Percentiles rank a stretch among this genome's conserved stretches.
Evolutionary conservation across 2,797 vertebrate species (phyloP).

Genomic region (Carduelis carduelis): DNA sequence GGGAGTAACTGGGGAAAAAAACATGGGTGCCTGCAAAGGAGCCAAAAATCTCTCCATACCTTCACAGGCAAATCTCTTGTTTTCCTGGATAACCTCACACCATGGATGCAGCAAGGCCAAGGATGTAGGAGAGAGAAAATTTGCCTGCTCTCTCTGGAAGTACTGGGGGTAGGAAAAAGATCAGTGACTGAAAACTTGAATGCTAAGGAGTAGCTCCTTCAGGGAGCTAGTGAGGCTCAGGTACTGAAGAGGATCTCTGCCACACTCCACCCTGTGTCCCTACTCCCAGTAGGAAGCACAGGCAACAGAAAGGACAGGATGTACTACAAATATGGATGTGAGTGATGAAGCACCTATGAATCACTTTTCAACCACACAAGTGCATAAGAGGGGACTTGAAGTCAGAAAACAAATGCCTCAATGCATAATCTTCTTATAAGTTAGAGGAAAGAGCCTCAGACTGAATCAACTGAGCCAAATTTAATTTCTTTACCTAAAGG

Average conservation of each 20-base stretch:
- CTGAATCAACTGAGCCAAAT: background rate
- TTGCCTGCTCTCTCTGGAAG: background rate
- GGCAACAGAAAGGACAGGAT: background rate
- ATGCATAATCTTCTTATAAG: background rate
- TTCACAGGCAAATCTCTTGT: background rate
- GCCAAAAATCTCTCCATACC: background rate
- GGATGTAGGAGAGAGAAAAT: background rate
- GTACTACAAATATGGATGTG: fast-evolving
- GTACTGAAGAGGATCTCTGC: background rate
- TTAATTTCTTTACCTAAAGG: background rate
- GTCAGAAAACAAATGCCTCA: background rate
- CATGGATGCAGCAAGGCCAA: background rate
- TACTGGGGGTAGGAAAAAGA: background rate
- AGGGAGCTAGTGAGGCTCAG: background rate
- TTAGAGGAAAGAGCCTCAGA: background rate
- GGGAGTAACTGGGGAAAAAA: background rate
- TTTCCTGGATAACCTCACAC: background rate
- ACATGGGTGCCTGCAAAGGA: background rate
- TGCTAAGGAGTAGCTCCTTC: background rate
- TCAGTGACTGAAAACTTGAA: background rate
- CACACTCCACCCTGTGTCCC: background rate
- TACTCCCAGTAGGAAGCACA: background rate
- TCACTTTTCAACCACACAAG: background rate
- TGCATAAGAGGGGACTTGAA: background rate
- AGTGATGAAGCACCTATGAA: background rate